Conservation (phyloP, 2,113 vertebrate species). For the Atrichornis clamosus region DNA sequence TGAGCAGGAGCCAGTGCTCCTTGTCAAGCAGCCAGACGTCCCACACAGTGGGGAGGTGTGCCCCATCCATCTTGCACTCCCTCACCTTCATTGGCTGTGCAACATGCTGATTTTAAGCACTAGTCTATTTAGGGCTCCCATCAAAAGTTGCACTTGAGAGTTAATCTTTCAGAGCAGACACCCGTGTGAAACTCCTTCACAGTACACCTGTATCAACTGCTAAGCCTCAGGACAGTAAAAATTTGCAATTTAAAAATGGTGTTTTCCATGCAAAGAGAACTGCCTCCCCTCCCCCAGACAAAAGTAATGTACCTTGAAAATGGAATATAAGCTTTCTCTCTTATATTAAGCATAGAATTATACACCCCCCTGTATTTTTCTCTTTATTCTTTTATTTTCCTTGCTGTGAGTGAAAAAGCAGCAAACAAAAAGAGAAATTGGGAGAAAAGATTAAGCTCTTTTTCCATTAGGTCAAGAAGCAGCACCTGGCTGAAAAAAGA, state of each 20-base stretch:
- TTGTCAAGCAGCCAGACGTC: neutral
- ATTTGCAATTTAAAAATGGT: slow-evolving; percentile 2
- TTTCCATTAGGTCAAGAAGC: neutral
- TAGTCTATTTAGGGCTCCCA: neutral
- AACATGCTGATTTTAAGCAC: neutral
- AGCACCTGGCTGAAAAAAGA: neutral
- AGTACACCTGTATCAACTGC: slow-evolving; percentile 23
- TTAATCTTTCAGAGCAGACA: neutral
- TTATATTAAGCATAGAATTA: neutral
- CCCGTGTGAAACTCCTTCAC: neutral
- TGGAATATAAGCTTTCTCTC: neutral
- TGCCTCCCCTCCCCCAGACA: neutral
- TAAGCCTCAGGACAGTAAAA: neutral
- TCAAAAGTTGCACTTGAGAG: neutral
- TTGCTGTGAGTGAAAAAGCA: neutral
- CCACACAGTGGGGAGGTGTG: neutral
- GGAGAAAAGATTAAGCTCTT: neutral
- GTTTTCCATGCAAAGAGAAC: neutral
- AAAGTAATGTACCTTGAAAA: neutral
- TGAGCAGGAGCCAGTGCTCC: neutral
- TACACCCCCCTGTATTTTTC: neutral
- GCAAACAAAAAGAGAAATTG: neutral
- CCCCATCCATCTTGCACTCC: neutral
- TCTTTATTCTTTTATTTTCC: neutral
- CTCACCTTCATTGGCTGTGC: neutral